Evolutionary conservation across 1,140 invertebrate species (phyloP), one percentile per base, ranked within the genome.

Genomic region (Hesperophylax magnus): DNA sequence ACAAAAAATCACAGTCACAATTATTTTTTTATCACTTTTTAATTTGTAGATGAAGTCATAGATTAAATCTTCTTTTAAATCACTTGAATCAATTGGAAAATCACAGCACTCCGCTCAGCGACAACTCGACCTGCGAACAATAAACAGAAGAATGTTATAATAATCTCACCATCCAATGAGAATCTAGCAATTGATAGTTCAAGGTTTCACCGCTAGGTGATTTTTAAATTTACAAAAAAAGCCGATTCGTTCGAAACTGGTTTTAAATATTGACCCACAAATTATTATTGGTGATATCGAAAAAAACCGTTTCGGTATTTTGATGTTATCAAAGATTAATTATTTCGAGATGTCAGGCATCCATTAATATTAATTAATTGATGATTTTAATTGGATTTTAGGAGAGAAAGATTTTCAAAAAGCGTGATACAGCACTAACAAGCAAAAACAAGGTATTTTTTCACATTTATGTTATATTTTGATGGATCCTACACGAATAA

Each of bases 241-340:
- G 17, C 47, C 18, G 67, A 52, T 71, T 71, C 47, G 34, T 14
- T 71, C 39, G n/a, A 71, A 71, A 71, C 67, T 20, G 67, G 67
- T 71, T 71, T 17, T 71, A 1, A 71, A 14, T 52, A 71, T 71
- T 71, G 67, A 71, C 67, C 67, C 67, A 71, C 31, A 47, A 71
- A 71, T 71, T 71, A 14, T 47, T 47, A 47, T 47, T 71, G 34
- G 18, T 9, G 20, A 52, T n/a, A 15, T 6, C 47, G 17, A 47
- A 71, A 71, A 67, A 67, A 27, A 27, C 27, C 2, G 14, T 18
- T 22, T 58, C 24, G 61, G 4, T 24, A 47, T 47, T 47, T 8
- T 71, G 67, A 71, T 71, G 6, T 53, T 71, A 71, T 53, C 67
- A 20, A 1, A 71, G 18, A 52, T n/a, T n/a, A 17, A 67, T 14